Evolutionary conservation across 2,797 vertebrate species (phyloP), one percentile per base, ranked within the genome.

Genomic region (Fistularia commersonii): DNA sequence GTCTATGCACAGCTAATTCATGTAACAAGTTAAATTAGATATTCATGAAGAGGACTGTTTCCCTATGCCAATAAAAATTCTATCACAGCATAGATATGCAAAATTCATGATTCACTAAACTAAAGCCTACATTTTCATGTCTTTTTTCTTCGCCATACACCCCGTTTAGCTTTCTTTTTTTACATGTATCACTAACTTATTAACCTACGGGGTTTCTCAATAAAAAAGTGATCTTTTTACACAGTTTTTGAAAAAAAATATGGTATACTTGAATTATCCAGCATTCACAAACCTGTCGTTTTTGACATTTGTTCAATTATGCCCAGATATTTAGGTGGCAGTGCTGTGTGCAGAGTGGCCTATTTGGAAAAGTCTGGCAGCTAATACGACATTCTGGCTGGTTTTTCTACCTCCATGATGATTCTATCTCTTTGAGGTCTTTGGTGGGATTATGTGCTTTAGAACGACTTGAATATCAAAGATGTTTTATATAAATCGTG

Each of bases 101-200:
- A 61, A 69, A 69, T 72, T 58, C 39, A 59, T 42, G 45, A 72
- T 56, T 77, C 51, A 68, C 68, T 83, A 66, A 61, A 69, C 64
- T 59, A 60, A 79, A 51, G 52, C 32, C 32, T 57, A 45, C 41
- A 35, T 72, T 64, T 62, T 38, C 54, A 45, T 40, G 57, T 32
- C 32, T 64, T 66, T 65, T 65, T 68, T 64, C 49, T 75, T 52
- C 51, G 48, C 37, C 57, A 61, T 65, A 58, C 23, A 77, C 69
- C 62, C 61, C 57, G 34, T 48, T 51, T 34, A 59, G 69, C 46
- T 46, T 12, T 8, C 35, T 33, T 59, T 68, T 45, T 66, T 23
- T 23, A 23, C 23, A 23, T 23, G 23, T 4, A 2, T 2, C 23
- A 23, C 23, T 23, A 23, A 23, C 23, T 23, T 23, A 23, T 23